phyloP scores from a whole-genome alignment of 2,797 vertebrate genomes.

The Sebastes steindachneri region DNA sequence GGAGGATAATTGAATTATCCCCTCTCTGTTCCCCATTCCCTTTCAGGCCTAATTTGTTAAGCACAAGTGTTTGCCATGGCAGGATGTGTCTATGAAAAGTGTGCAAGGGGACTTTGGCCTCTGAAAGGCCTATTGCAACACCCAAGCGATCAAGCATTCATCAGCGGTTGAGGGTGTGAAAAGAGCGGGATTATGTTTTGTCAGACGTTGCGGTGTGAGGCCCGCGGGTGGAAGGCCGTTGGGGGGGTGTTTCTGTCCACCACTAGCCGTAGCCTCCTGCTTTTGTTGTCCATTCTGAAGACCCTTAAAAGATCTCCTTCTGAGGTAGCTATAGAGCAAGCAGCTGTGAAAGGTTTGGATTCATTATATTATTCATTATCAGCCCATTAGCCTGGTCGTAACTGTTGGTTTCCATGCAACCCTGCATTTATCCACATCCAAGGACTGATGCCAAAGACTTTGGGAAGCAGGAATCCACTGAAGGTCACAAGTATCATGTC shows the following conservation, averaged over 20 bases:
- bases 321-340: slow-evolving; percentile 81
- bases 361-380: slow-evolving; percentile 64
- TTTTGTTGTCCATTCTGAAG: slow-evolving; percentile 89
- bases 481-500: not conserved
- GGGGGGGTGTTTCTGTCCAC: slow-evolving; percentile 73
- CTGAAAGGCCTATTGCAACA: slow-evolving; percentile 90
- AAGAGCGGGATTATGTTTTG: slow-evolving; percentile 90
- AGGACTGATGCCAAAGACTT: not conserved
- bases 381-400: slow-evolving; percentile 60
- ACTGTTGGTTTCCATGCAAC: slow-evolving; percentile 85
- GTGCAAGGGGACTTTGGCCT: slow-evolving; percentile 84
- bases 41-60: slow-evolving; percentile 93
- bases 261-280: slow-evolving; percentile 87
- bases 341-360: slow-evolving; percentile 81
- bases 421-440: slow-evolving; percentile 47
- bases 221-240: slow-evolving; percentile 18
- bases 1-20: slow-evolving; percentile 94
- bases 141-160: slow-evolving; percentile 94
- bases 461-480: not conserved
- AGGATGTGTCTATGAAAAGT: slow-evolving; percentile 82
- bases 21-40: slow-evolving; percentile 69
- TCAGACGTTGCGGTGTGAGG: slow-evolving; percentile 83
- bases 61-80: slow-evolving; percentile 91
- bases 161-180: slow-evolving; percentile 83
- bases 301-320: slow-evolving; percentile 85